Evolutionary conservation across 2,797 vertebrate species (phyloP), one percentile per base, ranked within the genome.

Genomic region (Sebastiscus albofasciatus): DNA sequence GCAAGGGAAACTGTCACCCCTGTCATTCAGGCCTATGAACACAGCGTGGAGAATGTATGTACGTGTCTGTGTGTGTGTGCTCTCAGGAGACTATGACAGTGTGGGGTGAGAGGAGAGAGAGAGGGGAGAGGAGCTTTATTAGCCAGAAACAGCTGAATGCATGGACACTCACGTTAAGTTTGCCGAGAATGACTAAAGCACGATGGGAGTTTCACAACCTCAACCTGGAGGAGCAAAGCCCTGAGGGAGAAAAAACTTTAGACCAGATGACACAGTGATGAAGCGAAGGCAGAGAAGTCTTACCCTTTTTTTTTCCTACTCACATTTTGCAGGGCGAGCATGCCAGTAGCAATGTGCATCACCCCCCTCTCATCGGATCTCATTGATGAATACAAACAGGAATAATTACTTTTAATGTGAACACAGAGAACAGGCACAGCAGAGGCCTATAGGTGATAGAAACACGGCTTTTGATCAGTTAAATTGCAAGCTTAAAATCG

Each of bases 21-120:
- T 90, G 93, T 93, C 92, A 92, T 92, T 92, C 92, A 93, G 89
- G 87, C 85, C 89, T 75, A 82, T 90, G 91, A 92, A 91, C 92
- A 93, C 82, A 82, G 90, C 85, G 66, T 81, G 85, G 87, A 77
- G 82, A 90, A 84, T 87, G 83, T 77, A 77, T 90, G 87, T 85
- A 86, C 70, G 89, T 75, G 84, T 79, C 75, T 75, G 56, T 49
- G 72, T 73, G 24, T 24, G 56, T 82, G 70, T 68, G 77, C 39
- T 93, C 88, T 90, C 86, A 24, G 72, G 87, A 87, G 91, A 91
- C 77, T 73, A 27, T 80, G 90, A 82, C 85, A 81, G 73, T 72
- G 83, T 67, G 78, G 79, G 72, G 84, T 55, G 85, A 82, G 65
- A 72, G 42, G 77, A 72, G 70, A 24, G 24, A 24, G 24, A 79